phyloP scores from a whole-genome alignment of 2,888 invertebrate genomes.

The Spisula solida region DNA sequence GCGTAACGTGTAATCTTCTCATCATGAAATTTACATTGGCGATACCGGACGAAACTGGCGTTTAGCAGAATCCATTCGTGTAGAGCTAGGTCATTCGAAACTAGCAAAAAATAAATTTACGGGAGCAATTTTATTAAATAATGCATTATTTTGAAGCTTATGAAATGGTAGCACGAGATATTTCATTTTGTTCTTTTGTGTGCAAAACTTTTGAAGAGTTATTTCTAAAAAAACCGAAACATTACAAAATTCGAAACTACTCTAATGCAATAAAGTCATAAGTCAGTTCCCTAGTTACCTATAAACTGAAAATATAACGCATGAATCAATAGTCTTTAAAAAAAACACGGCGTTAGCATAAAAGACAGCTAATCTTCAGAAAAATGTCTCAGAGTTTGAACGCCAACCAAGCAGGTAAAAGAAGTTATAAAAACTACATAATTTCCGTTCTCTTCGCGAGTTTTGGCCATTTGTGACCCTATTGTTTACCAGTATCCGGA shows the following conservation, averaged over 20 bases:
- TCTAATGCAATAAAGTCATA: background rate
- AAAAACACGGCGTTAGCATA: no score
- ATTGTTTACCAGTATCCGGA: conserved; percentile 1
- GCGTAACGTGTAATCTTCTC: background rate
- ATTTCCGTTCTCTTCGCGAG: background rate
- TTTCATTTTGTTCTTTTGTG: no score
- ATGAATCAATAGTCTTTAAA: background rate
- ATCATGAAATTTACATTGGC: background rate
- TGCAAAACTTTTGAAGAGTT: no score
- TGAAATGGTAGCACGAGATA: no score
- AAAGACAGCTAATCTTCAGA: background rate
- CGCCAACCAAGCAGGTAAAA: conserved; percentile 56
- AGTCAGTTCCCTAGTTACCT: conserved; percentile 34
- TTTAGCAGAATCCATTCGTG: no score
- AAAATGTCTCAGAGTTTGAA: conserved; percentile 57
- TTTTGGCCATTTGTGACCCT: background rate
- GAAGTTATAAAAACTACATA: background rate
- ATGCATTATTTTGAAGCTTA: no score
- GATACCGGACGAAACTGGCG: no score
- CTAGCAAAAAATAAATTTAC: no score
- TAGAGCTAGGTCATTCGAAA: no score
- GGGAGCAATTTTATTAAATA: no score
- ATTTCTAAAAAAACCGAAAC: no score
- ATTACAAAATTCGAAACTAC: conserved; percentile 8
- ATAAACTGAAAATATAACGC: conserved; percentile 12